Percentiles rank a stretch among this genome's conserved stretches.
phyloP scores from a whole-genome alignment of 2,888 invertebrate species.

The Cyclophora punctaria region DNA sequence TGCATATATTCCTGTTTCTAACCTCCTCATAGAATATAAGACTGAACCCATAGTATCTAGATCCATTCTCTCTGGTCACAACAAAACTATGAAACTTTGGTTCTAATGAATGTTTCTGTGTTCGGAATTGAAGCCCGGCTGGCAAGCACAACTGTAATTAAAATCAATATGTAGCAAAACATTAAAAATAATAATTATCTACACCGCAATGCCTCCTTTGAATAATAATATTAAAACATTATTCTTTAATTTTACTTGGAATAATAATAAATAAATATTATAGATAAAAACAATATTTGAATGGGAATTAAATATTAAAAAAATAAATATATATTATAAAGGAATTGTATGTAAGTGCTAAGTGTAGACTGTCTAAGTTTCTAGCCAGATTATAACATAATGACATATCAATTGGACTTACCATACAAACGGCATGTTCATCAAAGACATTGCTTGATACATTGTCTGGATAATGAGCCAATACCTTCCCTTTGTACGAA shows the following conservation, averaged over 20 bases:
- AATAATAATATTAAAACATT: too few species aligned
- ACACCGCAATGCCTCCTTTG: too few species aligned
- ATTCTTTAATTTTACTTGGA: too few species aligned
- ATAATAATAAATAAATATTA: too few species aligned
- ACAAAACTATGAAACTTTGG: conserved; percentile 97
- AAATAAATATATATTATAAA: too few species aligned
- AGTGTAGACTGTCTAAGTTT: too few species aligned
- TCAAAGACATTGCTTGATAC: conserved; percentile 93
- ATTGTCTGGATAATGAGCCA: conserved; percentile 96
- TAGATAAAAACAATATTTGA: too few species aligned
- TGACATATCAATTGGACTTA: conserved; percentile 54
- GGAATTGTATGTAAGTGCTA: too few species aligned
- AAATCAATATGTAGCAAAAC: too few species aligned
- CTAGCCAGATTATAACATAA: too few species aligned
- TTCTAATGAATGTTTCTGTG: conserved; percentile 91
- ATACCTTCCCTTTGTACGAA: conserved; percentile 93
- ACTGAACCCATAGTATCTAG: conserved; percentile 94
- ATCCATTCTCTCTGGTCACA: conserved; percentile 97
- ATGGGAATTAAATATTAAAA: too few species aligned
- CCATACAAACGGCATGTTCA: conserved; percentile 97
- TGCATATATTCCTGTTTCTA: conserved; percentile 91
- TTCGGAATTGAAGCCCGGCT: conserved; percentile 94
- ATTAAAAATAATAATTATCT: background rate
- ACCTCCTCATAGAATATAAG: conserved; percentile 98
- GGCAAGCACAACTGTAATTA: conserved; percentile 90